phyloP scores from a whole-genome alignment of 2,888 invertebrate species.

The Metellina segmentata region DNA sequence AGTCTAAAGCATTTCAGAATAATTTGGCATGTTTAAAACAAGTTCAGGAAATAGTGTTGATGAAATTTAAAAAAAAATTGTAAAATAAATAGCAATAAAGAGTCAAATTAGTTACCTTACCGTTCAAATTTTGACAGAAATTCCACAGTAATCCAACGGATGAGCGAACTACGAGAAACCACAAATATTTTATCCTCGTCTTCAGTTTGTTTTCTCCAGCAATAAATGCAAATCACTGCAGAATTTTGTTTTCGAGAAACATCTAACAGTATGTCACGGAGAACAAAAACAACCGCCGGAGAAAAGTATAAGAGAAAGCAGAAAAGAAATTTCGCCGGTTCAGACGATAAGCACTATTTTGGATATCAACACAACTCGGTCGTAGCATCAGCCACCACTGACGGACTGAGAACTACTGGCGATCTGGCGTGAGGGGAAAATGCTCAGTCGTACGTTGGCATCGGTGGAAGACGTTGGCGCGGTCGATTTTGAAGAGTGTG shows the following conservation, averaged over 20 bases:
- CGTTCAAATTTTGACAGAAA: background rate
- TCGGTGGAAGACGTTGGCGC: slow-evolving; percentile 54
- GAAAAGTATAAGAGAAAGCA: background rate
- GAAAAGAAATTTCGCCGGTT: slow-evolving; percentile 40
- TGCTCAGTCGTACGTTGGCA: slow-evolving; percentile 56
- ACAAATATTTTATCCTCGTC: slow-evolving; percentile 3
- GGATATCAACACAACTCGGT: background rate
- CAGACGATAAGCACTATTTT: slow-evolving; percentile 15
- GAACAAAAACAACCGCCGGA: background rate
- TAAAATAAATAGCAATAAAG: background rate
- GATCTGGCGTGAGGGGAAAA: background rate
- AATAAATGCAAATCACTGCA: background rate
- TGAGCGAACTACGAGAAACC: background rate
- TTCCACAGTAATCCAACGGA: slow-evolving; percentile 30
- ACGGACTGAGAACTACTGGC: slow-evolving; percentile 52
- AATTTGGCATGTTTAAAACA: no score
- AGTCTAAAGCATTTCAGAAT: no score
- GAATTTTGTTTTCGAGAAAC: slow-evolving; percentile 10
- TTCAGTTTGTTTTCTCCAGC: background rate
- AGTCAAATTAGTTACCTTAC: background rate
- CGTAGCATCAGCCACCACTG: slow-evolving; percentile 16
- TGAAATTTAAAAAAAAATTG: background rate
- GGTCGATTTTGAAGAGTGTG: slow-evolving; percentile 44
- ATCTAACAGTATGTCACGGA: background rate
- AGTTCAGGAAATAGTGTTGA: no score